Conservation (phyloP, 2,797 vertebrate species). For the Sardinella longiceps region DNA sequence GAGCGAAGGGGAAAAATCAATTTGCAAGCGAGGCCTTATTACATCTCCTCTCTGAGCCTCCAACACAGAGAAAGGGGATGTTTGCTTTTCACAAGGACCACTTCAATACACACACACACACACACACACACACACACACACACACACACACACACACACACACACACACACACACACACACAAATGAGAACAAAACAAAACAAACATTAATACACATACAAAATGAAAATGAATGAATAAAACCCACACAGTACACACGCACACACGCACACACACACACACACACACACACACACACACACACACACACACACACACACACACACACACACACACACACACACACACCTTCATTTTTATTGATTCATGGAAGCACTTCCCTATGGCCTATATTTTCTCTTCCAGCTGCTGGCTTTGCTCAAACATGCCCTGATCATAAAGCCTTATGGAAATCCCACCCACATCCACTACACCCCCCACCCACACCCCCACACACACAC, state of each 20-base stretch:
- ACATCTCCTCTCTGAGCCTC: not conserved
- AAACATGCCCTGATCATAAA: not conserved
- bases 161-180: not conserved
- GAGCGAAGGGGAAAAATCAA: conserved; percentile 34
- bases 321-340: not conserved
- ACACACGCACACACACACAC: not conserved
- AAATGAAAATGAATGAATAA: too few species aligned
- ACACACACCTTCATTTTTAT: not conserved
- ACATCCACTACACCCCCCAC: too few species aligned
- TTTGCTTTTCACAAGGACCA: conserved; percentile 25
- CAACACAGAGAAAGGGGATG: not conserved
- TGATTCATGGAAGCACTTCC: conserved; percentile 1
- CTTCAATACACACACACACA: conserved; percentile 35
- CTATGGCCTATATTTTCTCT: not conserved
- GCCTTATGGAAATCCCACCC: not conserved
- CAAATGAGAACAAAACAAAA: not conserved
- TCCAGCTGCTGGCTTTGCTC: not conserved
- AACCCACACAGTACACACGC: not conserved
- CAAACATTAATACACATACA: not conserved
- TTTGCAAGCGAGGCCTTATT: conserved; percentile 34
- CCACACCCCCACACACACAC: too few species aligned
- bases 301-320: not conserved
- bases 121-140: too few species aligned
- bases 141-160: not conserved
- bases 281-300: not conserved